Conservation (phyloP, 2,888 invertebrate genomes). For the Lasioglossum malachurum region DNA sequence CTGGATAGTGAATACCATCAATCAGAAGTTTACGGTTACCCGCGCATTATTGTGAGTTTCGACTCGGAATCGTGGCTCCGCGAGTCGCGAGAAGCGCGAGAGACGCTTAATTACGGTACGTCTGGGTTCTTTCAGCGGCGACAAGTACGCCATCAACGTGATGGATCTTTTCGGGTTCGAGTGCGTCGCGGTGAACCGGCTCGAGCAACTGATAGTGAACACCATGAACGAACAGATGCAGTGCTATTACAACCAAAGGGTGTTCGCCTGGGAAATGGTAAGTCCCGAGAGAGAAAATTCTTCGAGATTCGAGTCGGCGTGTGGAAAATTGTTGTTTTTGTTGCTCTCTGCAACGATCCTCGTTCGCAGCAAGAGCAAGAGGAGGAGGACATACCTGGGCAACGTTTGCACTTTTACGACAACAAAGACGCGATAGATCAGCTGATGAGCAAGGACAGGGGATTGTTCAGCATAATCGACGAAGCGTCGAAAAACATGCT, state of each 20-base stretch:
- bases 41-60: slow-evolving; percentile 93
- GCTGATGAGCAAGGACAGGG: slow-evolving; percentile 93
- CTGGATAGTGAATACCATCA: slow-evolving; percentile 94
- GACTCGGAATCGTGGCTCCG: not conserved
- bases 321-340: not conserved
- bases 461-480: slow-evolving; percentile 94
- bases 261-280: slow-evolving; percentile 96
- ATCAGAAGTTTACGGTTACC: slow-evolving; percentile 93
- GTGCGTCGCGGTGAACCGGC: slow-evolving; percentile 93
- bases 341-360: not conserved
- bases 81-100: not conserved
- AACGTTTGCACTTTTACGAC: slow-evolving; percentile 92
- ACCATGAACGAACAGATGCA: slow-evolving; percentile 97
- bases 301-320: not conserved
- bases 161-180: slow-evolving; percentile 97
- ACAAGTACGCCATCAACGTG: slow-evolving; percentile 92
- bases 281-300: slow-evolving; percentile 73
- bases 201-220: slow-evolving; percentile 96
- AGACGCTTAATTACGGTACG: not conserved
- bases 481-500: slow-evolving; percentile 92
- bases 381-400: slow-evolving; percentile 92
- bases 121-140: slow-evolving; percentile 89
- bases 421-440: slow-evolving; percentile 95
- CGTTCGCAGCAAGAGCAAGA: slow-evolving; percentile 88
- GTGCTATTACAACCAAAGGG: slow-evolving; percentile 95